Evolutionary conservation across 2,888 invertebrate genomes (phyloP).

Genomic region (Muschampia plurimacula): DNA sequence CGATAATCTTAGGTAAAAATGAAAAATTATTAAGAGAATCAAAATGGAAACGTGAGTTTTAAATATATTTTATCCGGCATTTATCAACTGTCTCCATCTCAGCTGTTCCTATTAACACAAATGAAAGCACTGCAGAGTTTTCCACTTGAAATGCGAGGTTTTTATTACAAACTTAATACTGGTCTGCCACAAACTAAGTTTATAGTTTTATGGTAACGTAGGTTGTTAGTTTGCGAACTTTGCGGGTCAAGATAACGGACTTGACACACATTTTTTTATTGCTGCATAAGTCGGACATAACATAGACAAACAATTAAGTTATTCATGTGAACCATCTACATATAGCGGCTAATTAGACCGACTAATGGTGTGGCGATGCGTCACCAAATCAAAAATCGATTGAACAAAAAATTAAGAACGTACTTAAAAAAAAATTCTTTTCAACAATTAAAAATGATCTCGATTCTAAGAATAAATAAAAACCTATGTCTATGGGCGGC

Average conservation of each 20-base stretch:
- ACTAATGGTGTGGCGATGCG: too few species aligned
- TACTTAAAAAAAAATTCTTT: too few species aligned
- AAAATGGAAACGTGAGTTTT: slow-evolving; percentile 9
- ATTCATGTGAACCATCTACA: neutral
- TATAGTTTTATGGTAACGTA: slow-evolving; percentile 15
- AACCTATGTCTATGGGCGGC: too few species aligned
- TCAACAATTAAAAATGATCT: too few species aligned
- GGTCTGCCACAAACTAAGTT: slow-evolving; percentile 14
- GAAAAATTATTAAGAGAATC: neutral
- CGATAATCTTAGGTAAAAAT: too few species aligned
- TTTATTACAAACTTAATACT: slow-evolving; percentile 23
- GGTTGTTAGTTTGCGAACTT: slow-evolving; percentile 1
- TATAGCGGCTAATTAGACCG: too few species aligned
- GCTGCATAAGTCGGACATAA: slow-evolving; percentile 5
- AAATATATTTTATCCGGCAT: slow-evolving; percentile 25
- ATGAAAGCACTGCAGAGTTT: slow-evolving; percentile 31
- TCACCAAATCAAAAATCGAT: too few species aligned
- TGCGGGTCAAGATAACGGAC: slow-evolving; percentile 18
- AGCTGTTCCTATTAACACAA: slow-evolving; percentile 25
- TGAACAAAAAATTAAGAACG: too few species aligned
- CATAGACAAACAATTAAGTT: slow-evolving; percentile 6
- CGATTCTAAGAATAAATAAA: too few species aligned
- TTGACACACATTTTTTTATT: slow-evolving; percentile 17
- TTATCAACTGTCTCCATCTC: slow-evolving; percentile 31
- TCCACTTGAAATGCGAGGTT: slow-evolving; percentile 30